A percentile compares a stretch with the other conserved stretches of the same genome.
phyloP scores from a whole-genome alignment of 2,797 vertebrate genomes.

The Mus spretus region DNA sequence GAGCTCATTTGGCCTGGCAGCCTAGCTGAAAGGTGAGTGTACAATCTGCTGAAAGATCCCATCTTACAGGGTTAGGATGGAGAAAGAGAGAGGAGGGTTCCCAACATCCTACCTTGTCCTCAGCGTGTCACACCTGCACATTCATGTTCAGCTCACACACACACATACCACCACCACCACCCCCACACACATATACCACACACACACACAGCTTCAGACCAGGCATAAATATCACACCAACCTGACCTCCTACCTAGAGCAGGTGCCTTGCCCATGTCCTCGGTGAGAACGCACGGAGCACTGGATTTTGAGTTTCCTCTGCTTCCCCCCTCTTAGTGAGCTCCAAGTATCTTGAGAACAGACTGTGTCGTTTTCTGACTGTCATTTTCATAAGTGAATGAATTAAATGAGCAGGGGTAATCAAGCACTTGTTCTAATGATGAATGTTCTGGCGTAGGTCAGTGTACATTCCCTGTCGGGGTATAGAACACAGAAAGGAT shows the following conservation, averaged over 20 bases:
- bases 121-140: not conserved
- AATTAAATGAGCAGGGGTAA: not conserved
- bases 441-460: not conserved
- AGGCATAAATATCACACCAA: not conserved
- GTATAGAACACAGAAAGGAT: not conserved
- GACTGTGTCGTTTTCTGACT: slow-evolving; percentile 11
- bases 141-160: not conserved
- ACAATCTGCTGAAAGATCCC: not conserved
- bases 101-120: not conserved
- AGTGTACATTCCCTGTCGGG: not conserved
- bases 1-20: too few relatives aligned
- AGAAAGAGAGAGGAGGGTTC: not conserved
- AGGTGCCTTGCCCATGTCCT: not conserved
- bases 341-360: not conserved
- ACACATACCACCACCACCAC: too few relatives aligned
- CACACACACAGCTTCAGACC: too few relatives aligned
- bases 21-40: not conserved
- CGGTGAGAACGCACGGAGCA: not conserved
- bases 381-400: not conserved
- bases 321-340: not conserved
- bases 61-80: not conserved
- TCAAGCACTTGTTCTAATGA: not conserved
- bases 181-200: not conserved
- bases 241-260: not conserved
- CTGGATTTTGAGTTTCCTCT: not conserved